Evolutionary conservation across 2,888 invertebrate genomes (phyloP), one percentile per base, ranked within the genome.

Genomic region (Stenotaenia linearis): DNA sequence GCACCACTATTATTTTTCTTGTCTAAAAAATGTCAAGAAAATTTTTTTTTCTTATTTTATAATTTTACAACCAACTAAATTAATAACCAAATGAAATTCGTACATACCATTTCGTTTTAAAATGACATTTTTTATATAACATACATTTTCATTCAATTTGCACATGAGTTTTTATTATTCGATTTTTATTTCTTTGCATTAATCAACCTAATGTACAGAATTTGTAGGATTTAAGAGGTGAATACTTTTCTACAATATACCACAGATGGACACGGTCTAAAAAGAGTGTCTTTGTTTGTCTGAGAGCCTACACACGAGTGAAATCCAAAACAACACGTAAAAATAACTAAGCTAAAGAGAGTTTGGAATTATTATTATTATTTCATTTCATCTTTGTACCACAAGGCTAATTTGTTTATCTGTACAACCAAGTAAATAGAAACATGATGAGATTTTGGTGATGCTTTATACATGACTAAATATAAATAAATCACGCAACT

Each of bases 401-500:
- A 45, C 45, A 45, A 45, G 45, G 45, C 45, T 45, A 45, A 40
- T 40, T 40, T 45, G 12, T n/a, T 45, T 45, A 45, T 45, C 45
- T 45, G 45, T 45, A 45, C 45, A 45, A 45, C 45, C 45, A 45
- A 45, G 45, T 45, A 15, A 45, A 45, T 45, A 9, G 45, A 45
- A 45, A 45, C 45, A 45, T 45, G 45, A 45, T 45, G 45, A 45
- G 45, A 45, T 45, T 32, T 45, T 45, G 45, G 45, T 45, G 45
- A 45, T 45, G 45, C 45, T 45, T 45, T 45, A n/a, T 45, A 45
- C 45, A 45, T 45, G 45, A 45, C 45, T 45, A 45, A 45, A 45
- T 45, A 45, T 45, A 45, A 45, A 45, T 45, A 45, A 45, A 45
- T 45, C 45, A 45, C 35, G 76, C 76, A 30, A 76, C 35, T 76